phyloP scores from a whole-genome alignment of 2,888 invertebrate species.

The Agapostemon virescens region DNA sequence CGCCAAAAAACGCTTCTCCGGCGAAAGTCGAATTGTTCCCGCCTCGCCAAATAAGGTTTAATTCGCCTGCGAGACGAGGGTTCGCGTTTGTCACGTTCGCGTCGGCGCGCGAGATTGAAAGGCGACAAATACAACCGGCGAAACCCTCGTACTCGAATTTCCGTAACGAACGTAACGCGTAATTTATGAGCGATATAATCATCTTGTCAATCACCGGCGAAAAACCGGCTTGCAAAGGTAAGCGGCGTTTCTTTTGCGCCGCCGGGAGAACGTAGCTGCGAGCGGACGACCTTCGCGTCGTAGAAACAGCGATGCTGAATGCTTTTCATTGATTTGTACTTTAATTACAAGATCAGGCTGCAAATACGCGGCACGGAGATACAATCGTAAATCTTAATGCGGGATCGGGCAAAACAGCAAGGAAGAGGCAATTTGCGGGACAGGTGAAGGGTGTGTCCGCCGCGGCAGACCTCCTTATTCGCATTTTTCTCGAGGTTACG shows the following conservation, averaged over 20 bases:
- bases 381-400: constrained; percentile 37
- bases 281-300: constrained; percentile 23
- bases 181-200: constrained; percentile 31
- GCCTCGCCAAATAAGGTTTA: not conserved
- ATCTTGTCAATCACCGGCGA: constrained; percentile 30
- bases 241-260: not conserved
- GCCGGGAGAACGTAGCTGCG: not conserved
- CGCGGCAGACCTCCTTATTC: not conserved
- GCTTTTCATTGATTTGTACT: constrained; percentile 32
- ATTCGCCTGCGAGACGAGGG: not conserved
- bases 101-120: not conserved
- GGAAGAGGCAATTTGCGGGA: constrained; percentile 29
- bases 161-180: not conserved
- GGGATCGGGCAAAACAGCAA: constrained; percentile 9
- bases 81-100: not conserved
- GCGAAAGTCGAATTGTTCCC: not conserved
- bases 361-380: not conserved
- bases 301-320: constrained; percentile 7
- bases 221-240: not conserved
- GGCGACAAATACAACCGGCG: not conserved
- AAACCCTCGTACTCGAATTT: not conserved
- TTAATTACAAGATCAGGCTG: constrained; percentile 30
- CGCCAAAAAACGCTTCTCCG: not conserved
- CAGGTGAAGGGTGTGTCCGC: not conserved
- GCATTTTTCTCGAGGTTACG: constrained; percentile 7